Conservation (phyloP, 2,113 vertebrate species). For the Petroica traversi region DNA sequence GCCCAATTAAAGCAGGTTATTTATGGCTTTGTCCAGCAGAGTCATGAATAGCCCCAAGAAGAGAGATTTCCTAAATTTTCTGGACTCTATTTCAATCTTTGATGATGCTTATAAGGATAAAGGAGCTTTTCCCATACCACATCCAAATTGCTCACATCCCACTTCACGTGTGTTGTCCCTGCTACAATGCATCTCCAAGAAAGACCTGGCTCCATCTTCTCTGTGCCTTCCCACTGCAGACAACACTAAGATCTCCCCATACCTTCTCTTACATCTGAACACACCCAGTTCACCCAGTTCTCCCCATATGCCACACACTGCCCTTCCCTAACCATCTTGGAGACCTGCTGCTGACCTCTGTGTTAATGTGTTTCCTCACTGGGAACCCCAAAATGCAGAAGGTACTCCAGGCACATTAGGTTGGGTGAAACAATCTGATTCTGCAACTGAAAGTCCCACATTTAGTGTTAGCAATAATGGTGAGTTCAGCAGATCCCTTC, state of each 20-base stretch:
- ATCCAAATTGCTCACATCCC: fast-evolving
- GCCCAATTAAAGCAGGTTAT: not conserved
- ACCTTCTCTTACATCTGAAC: not conserved
- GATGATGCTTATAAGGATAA: not conserved
- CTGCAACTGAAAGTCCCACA: not conserved
- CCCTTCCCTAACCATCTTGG: not conserved
- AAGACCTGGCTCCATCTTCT: not conserved
- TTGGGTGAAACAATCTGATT: not conserved
- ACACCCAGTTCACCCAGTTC: not conserved
- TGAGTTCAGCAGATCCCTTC: not conserved
- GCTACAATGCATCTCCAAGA: not conserved
- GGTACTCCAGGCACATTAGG: not conserved
- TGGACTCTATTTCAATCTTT: not conserved
- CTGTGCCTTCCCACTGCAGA: not conserved
- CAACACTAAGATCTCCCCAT: not conserved
- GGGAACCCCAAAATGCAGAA: not conserved
- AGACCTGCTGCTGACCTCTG: not conserved
- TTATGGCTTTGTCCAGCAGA: not conserved
- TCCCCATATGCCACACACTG: fast-evolving
- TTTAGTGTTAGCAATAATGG: not conserved
- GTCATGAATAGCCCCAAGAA: not conserved
- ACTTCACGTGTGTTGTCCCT: not conserved
- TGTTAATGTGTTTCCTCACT: not conserved
- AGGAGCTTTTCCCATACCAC: not conserved
- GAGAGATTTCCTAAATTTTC: not conserved